These are phyloP conservation scores for Chrysochloris asiatica DNA, from an alignment of 2,113 vertebrate species.

Conservation along the genomic window DNA sequence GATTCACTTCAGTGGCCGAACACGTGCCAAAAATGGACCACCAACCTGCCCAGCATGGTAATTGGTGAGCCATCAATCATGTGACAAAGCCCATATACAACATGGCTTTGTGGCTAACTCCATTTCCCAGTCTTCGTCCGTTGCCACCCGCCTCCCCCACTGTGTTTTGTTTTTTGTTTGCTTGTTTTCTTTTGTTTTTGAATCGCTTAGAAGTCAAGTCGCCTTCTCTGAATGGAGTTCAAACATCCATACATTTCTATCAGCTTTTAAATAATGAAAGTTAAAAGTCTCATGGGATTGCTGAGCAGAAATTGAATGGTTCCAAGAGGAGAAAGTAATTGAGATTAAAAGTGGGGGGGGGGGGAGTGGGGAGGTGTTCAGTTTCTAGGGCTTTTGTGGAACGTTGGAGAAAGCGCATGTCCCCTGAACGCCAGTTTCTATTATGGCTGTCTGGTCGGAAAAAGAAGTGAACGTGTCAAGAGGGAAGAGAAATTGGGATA, in stretches of 20 bases:
- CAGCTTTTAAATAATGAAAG: constrained; percentile 74
- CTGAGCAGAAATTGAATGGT: constrained; percentile 74
- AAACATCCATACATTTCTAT: constrained; percentile 83
- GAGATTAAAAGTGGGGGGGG: constrained; percentile 77
- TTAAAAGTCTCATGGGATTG: constrained; percentile 81
- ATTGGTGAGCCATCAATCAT: fast-evolving
- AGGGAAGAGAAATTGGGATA: not conserved
- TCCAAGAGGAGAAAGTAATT: constrained; percentile 83
- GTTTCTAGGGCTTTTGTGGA: constrained; percentile 84
- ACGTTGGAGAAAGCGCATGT: constrained; percentile 67
- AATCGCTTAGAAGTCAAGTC: constrained; percentile 68
- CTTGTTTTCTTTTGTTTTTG: not conserved
- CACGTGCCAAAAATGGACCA: not conserved
- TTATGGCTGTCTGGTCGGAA: constrained; percentile 66
- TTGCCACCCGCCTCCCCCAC: not conserved
- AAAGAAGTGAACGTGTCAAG: not conserved
- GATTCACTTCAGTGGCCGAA: not conserved
- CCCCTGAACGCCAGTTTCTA: constrained; percentile 69
- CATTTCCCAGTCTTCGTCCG: not conserved
- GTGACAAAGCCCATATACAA: not conserved
- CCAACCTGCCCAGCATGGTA: not conserved
- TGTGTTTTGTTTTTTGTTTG: too few relatives aligned
- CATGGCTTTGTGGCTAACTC: constrained; percentile 13
- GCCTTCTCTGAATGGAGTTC: constrained; percentile 77
- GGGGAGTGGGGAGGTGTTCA: constrained; percentile 61